Base-by-base conservation (phyloP, 2,113 vertebrate species). In the Nipponia nippon region DNA sequence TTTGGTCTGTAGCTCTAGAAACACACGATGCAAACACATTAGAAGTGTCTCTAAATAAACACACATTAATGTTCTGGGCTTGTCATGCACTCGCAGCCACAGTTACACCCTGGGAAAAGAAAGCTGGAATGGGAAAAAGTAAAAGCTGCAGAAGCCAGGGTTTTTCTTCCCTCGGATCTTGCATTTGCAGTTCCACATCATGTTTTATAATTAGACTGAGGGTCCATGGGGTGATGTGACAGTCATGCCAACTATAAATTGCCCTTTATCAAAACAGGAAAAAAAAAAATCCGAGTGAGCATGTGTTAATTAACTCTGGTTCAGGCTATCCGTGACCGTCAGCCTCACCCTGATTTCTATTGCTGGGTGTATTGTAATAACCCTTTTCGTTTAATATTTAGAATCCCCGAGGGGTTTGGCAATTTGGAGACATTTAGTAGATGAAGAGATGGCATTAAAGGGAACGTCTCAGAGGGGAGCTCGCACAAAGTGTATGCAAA, bases 1-100 rank as follows among this genome's bases (percentile, higher is more conserved):
- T 97, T 95, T 92, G 91, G 86, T 97, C 92, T 92, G 94, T 88
- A 95, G 93, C 90, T 95, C 81, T 96, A 95, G 96, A 97, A 97
- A 96, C 90, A 82, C 76, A 32, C 62, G 93, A 83, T 38, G 9
- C 77, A 96, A 97, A 96, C 93, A 92, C 65, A 84, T 97, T 76
- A 80, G 75, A 79, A 79, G 72, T 69, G 72, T 46, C 75, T 95
- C 75, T 88, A 86, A 96, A 96, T 96, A 96, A 95, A 92, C 95
- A 95, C n/a, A 65, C 23, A 2, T 47, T 87, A 81, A 72, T 11
- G 61, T 81, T 84, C 22, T 46, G 80, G 38, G 71, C 86, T 73
- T 55, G 26, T 70, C 44, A 1, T 21, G 77, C 47, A 16, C 79
- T 93, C 3, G 0, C 46, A 93, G 93, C 67, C 61, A 36, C 83